A percentile compares a stretch with the other conserved stretches of the same genome.
These are phyloP conservation scores for Agonopterix alstromeriana DNA, from an alignment of 2,888 invertebrate genomes.

Conservation along the genomic window DNA sequence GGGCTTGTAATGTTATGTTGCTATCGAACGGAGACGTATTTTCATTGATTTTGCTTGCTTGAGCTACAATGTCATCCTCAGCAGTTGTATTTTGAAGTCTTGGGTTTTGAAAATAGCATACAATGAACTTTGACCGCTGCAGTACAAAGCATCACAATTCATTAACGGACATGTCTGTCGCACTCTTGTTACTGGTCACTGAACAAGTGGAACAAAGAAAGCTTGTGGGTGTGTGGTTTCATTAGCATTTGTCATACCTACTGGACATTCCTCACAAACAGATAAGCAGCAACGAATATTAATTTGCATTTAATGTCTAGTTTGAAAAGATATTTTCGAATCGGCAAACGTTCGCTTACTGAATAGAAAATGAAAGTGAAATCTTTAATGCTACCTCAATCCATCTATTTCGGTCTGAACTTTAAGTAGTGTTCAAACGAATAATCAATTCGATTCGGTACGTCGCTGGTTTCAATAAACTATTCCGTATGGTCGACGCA, in stretches of 20 bases:
- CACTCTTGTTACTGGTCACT: conserved; percentile 19
- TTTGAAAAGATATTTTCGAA: not conserved
- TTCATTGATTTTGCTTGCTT: no score
- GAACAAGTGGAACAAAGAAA: conserved; percentile 40
- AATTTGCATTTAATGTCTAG: not conserved
- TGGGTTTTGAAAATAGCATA: no score
- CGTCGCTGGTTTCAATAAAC: no score
- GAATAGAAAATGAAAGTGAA: conserved; percentile 5
- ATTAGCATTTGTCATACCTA: conserved; percentile 14
- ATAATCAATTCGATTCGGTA: no score
- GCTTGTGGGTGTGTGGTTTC: conserved; percentile 22
- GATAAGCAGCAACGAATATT: not conserved
- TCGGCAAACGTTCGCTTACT: no score
- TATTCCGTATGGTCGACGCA: no score
- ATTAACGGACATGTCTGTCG: conserved; percentile 25
- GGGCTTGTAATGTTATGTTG: no score
- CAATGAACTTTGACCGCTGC: conserved; percentile 1
- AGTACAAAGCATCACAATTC: conserved; percentile 13
- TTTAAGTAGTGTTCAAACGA: not conserved
- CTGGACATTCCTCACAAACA: conserved; percentile 1
- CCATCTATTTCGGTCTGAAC: not conserved
- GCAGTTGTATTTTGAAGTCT: no score
- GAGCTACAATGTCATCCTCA: no score
- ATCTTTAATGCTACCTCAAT: conserved; percentile 1
- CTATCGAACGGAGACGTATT: no score